Base-by-base conservation (phyloP, 2,888 invertebrate genomes). In the Esperia sulphurella region DNA sequence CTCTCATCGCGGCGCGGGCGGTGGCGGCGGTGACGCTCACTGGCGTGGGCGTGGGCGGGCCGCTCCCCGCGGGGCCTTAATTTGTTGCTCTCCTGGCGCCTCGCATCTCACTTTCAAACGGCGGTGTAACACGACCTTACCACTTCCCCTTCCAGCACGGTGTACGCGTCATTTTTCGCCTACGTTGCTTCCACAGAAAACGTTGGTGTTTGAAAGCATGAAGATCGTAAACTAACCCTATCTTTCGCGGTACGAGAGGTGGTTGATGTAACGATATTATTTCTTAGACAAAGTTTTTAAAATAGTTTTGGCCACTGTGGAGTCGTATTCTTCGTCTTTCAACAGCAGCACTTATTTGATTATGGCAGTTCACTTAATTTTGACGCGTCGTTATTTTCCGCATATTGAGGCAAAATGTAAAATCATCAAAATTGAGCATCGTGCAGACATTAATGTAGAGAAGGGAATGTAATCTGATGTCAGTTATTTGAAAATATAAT, bases 11-110 rank as follows among this genome's bases (percentile, higher is more conserved):
- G 55, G 39, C 39, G 8, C 14, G 14, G 45, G 42, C 37, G 37
- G 35, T n/a, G 44, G 21, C 40, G 39, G 40, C 39, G 48, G 43
- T 12, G 31, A 9, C 14, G 43, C n/a, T 47, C 43, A 45, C 45
- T 21, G n/a, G n/a, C 41, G 53, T 35, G 44, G 30, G 69, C 68
- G 81, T 72, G 79, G 79, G 78, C 71, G 72, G 69, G 68, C 60
- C 63, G 58, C 75, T 75, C 80, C 83, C 83, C 79, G 79, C 82
- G 74, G 88, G 83, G 83, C 83, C 86, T 86, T 89, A 89, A 89
- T 89, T 89, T 89, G 88, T 89, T 88, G 88, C 87, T 87, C 88
- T 87, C 88, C 81, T 84, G 88, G 83, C 88, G 85, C 88, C 85
- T 83, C 81, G 83, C 81, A 79, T 88, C 87, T 88, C 87, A 84